Evolutionary conservation across 2,797 vertebrate genomes (phyloP).

Genomic region (Muscicapa comitata): DNA sequence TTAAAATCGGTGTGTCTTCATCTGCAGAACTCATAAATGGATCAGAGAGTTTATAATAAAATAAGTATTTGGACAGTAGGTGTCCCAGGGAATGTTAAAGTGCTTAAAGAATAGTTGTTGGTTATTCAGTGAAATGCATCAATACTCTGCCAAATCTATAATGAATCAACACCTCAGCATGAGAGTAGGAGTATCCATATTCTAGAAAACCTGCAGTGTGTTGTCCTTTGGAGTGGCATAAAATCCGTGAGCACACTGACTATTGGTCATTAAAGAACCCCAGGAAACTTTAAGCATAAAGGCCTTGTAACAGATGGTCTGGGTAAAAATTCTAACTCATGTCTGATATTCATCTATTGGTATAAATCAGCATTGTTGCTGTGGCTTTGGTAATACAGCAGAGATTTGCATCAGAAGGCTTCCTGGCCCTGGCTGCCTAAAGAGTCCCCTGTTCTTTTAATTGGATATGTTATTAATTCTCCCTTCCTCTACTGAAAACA

Average conservation of each 20-base stretch:
- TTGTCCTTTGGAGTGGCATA: background rate
- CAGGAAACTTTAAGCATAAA: background rate
- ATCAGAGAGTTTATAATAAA: background rate
- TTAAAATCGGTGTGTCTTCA: background rate
- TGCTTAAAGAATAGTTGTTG: background rate
- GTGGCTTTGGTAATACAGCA: background rate
- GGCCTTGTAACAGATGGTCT: background rate
- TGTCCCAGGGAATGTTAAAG: background rate
- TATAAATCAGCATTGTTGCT: background rate
- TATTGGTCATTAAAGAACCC: constrained; percentile 27
- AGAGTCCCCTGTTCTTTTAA: background rate
- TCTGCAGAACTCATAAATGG: background rate
- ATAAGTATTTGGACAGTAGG: background rate
- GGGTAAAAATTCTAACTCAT: background rate
- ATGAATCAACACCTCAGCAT: background rate
- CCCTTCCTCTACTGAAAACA: background rate
- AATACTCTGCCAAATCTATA: background rate
- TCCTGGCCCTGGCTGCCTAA: background rate
- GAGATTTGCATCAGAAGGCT: background rate
- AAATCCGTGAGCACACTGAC: background rate
- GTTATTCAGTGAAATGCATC: background rate
- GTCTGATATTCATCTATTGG: background rate
- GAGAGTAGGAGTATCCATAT: background rate
- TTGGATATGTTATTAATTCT: background rate
- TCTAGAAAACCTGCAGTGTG: background rate